Evolutionary conservation across 64 coral and sea anemone species (phyloP).

Genomic region (Trachythela sp.): DNA sequence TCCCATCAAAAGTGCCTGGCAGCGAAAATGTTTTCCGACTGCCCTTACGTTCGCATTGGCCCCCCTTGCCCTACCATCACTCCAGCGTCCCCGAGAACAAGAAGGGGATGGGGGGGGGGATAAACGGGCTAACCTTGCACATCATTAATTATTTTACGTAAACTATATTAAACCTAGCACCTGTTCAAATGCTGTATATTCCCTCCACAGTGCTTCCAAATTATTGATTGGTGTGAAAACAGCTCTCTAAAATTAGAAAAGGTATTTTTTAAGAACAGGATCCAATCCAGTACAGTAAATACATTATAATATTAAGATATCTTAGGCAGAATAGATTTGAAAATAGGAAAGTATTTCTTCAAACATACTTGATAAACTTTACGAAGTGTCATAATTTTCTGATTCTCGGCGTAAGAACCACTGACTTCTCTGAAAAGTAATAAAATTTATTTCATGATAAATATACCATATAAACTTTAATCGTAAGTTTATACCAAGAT

Average conservation of each 20-base stretch:
- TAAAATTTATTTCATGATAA: too few relatives aligned
- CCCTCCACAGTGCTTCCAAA: conserved; percentile 90
- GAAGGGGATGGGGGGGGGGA: too few relatives aligned
- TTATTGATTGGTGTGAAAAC: conserved; percentile 84
- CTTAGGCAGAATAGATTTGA: too few relatives aligned
- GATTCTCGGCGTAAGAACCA: conserved; percentile 92
- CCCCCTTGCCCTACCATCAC: too few relatives aligned
- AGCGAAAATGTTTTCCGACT: too few relatives aligned
- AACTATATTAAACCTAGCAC: conserved; percentile 22
- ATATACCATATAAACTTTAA: background rate
- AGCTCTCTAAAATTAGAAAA: conserved; percentile 47
- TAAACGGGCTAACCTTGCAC: too few relatives aligned
- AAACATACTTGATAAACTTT: conserved; percentile 75
- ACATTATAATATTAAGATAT: background rate
- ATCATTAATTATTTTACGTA: too few relatives aligned
- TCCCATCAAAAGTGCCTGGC: too few relatives aligned
- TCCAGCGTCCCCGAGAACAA: too few relatives aligned
- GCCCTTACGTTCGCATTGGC: too few relatives aligned
- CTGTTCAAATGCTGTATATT: conserved; percentile 96
- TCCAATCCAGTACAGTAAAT: background rate
- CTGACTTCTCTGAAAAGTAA: conserved; percentile 71
- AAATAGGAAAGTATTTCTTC: background rate
- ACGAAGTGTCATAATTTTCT: conserved; percentile 85
- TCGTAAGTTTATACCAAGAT: background rate
- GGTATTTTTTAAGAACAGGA: background rate